phyloP scores from a whole-genome alignment of 2,113 vertebrate species.

The Dissostichus mawsoni region DNA sequence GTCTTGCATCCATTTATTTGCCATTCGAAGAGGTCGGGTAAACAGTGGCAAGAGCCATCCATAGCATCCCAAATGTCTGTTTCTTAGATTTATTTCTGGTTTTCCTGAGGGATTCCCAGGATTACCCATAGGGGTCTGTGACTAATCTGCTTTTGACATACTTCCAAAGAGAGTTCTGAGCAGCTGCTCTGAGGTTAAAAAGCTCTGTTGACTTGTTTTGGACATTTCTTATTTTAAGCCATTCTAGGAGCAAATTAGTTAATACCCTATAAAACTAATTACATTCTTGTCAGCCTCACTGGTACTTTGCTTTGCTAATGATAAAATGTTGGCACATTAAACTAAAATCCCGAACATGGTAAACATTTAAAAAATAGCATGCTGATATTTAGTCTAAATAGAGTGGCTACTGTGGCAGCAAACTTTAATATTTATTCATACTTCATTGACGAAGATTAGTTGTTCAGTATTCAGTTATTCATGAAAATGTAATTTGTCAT shows the following conservation, averaged over 20 bases:
- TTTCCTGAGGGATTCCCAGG: constrained; percentile 20
- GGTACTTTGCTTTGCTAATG: neutral
- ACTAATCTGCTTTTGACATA: constrained; percentile 5
- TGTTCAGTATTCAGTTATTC: neutral
- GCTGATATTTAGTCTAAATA: neutral
- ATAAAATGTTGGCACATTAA: neutral
- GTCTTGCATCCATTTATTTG: neutral
- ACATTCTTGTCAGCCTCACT: neutral
- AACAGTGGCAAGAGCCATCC: neutral
- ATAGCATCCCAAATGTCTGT: neutral
- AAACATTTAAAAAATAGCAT: neutral
- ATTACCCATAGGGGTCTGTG: neutral
- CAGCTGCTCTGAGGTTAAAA: constrained; percentile 1
- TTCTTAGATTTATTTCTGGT: neutral
- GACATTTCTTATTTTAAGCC: neutral
- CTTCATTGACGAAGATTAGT: neutral
- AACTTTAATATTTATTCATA: neutral
- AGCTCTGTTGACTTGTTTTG: neutral
- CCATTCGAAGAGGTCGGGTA: neutral
- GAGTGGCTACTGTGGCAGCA: neutral
- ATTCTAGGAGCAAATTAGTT: neutral
- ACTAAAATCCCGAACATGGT: neutral
- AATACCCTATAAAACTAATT: neutral
- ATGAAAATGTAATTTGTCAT: neutral
- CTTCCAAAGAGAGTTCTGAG: neutral